These are phyloP conservation scores for Chascanopsetta lugubris DNA, from an alignment of 2,113 vertebrate species.

Conservation along the genomic window DNA sequence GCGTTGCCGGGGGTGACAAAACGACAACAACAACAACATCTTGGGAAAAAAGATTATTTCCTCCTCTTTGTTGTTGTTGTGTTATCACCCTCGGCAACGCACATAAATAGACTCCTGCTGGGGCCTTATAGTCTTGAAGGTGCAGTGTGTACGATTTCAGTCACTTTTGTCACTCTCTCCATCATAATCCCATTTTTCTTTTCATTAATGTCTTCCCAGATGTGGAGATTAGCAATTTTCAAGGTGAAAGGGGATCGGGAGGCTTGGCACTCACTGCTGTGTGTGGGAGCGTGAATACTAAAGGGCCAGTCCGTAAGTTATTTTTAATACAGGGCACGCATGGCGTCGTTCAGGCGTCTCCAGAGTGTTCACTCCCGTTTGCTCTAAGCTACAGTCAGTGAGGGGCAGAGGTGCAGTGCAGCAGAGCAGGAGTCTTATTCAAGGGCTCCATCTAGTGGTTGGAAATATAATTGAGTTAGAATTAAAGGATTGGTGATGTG, in stretches of 20 bases:
- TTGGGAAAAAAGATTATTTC: conserved; percentile 42
- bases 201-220: conserved; percentile 55
- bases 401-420: conserved; percentile 7
- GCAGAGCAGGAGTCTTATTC: conserved; percentile 8
- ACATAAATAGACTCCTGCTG: conserved; percentile 57
- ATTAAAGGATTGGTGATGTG: background rate
- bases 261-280: conserved; percentile 51
- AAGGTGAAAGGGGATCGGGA: conserved; percentile 56
- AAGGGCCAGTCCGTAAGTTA: conserved; percentile 45
- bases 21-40: conserved; percentile 55
- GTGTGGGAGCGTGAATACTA: conserved; percentile 24
- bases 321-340: conserved; percentile 34
- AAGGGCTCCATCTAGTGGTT: conserved; percentile 67
- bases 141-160: too few species aligned
- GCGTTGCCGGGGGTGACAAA: conserved; percentile 49
- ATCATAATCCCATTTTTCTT: conserved; percentile 64
- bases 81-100: conserved; percentile 49
- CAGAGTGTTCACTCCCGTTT: conserved; percentile 37
- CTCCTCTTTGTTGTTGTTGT: conserved; percentile 57
- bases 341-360: conserved; percentile 34
- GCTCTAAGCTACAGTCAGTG: conserved; percentile 12
- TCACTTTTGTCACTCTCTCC: too few species aligned
- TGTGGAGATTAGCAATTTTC: conserved; percentile 60
- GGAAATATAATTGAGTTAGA: background rate
- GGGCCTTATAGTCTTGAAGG: conserved; percentile 63